Base-by-base conservation (phyloP, 1,140 invertebrate genomes). In the Dolichoris vasculosae region DNA sequence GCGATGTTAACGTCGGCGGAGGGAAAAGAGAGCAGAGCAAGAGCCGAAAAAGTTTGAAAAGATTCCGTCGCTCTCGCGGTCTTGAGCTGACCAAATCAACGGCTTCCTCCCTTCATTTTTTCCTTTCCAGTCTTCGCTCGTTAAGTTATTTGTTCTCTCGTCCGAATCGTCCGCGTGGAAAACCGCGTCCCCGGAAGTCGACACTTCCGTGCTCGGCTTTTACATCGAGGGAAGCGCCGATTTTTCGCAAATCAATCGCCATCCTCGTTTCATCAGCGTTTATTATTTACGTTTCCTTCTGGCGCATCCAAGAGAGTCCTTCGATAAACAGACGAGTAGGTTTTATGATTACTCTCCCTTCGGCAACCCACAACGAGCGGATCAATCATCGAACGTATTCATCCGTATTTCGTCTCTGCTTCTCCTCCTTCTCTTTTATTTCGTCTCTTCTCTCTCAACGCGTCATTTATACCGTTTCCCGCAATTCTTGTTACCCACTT, bases 71-170 rank as follows among this genome's bases (percentile, higher is more conserved):
- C 38, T 43, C 23, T 77, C 71, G 38, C 46, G 86, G 88, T 89
- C 88, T 88, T 87, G 87, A 88, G 88, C 86, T 89, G 82, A 85
- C 83, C 84, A 85, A 88, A 89, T 88, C 88, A 87, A 84, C 86
- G 87, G 86, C 75, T 76, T 86, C 77, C 64, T 78, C 81, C 40
- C 87, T 82, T 87, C 87, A 88, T 87, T 88, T 88, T 43, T 63
- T 35, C 40, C 23, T 17, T 17, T 63, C 40, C 26, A n/a, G 55
- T n/a, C 26, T 3, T 87, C 89, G 88, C 90, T 93, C 91, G 91
- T 93, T 93, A 92, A 92, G 91, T 92, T 91, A 91, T 91, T 93
- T 92, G 91, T 92, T 91, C 91, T 90, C 88, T 85, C 26, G 38
- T 69, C 59, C 46, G 88, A 86, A 84, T 84, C 82, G 79, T 26